A percentile compares a stretch with the other conserved stretches of the same genome.
Conservation (phyloP, 1,140 invertebrate genomes). For the Stegodyphus dumicola region DNA sequence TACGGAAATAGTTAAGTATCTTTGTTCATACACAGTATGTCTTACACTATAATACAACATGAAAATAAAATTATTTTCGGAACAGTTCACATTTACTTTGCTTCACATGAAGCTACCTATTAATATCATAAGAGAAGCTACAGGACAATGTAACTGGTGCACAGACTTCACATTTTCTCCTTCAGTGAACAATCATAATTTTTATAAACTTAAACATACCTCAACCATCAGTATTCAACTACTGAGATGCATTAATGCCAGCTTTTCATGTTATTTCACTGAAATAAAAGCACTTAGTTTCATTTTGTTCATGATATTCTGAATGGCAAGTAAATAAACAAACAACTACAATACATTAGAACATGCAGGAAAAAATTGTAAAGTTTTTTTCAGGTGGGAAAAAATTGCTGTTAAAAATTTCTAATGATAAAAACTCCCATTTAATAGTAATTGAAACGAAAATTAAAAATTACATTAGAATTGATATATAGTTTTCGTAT, state of each 20-base stretch:
- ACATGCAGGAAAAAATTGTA: background rate
- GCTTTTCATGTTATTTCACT: background rate
- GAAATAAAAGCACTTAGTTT: background rate
- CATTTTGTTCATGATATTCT: background rate
- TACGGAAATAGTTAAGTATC: conserved; percentile 17
- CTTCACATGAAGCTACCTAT: conserved; percentile 48
- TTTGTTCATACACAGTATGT: background rate
- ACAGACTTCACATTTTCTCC: background rate
- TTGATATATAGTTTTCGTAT: too few species aligned
- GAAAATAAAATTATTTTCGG: background rate
- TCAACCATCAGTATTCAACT: background rate
- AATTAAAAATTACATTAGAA: too few species aligned
- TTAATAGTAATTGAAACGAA: too few species aligned
- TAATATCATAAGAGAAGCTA: conserved; percentile 16
- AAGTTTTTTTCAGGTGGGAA: too few species aligned
- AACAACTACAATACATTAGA: background rate
- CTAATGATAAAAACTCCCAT: too few species aligned
- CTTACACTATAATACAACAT: conserved; percentile 6
- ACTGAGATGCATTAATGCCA: background rate
- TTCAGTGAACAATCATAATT: conserved; percentile 9
- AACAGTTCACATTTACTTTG: background rate
- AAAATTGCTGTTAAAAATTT: too few species aligned
- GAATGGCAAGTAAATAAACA: background rate
- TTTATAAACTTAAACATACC: background rate
- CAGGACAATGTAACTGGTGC: background rate